phyloP scores from a whole-genome alignment of 2,113 vertebrate species.

The Argyrosomus japonicus region DNA sequence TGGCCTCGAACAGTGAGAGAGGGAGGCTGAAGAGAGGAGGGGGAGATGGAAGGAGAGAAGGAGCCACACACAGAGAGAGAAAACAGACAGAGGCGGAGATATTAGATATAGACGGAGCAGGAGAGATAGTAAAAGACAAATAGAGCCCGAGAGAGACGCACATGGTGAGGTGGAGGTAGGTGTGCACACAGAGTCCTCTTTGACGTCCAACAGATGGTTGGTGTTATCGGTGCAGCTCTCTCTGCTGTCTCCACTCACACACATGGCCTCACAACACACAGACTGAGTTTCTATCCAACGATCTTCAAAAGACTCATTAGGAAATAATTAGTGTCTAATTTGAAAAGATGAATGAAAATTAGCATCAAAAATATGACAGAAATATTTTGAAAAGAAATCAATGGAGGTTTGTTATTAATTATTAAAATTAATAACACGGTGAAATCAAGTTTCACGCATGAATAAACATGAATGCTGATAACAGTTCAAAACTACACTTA shows the following conservation, averaged over 20 bases:
- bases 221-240: conserved; percentile 52
- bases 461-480: background rate
- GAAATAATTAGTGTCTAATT: background rate
- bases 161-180: conserved; percentile 35
- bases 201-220: conserved; percentile 64
- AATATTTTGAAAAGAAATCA: background rate
- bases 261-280: background rate
- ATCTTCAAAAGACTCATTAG: conserved; percentile 2
- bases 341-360: background rate
- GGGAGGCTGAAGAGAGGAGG: background rate
- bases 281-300: background rate
- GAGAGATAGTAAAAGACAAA: conserved; percentile 15
- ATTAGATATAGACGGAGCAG: conserved; percentile 18
- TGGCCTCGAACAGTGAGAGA: conserved; percentile 2
- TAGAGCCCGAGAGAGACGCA: conserved; percentile 17
- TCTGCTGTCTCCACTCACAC: conserved; percentile 28
- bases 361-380: background rate
- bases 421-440: background rate
- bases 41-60: conserved; percentile 8
- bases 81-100: conserved; percentile 13
- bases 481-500: background rate
- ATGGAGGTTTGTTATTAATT: background rate
- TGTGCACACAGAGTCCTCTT: conserved; percentile 43
- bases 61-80: conserved; percentile 9
- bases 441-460: background rate